A percentile compares a stretch with the other conserved stretches of the same genome.
Conservation (phyloP, 2,888 invertebrate genomes). For the Endotricha flammealis region DNA sequence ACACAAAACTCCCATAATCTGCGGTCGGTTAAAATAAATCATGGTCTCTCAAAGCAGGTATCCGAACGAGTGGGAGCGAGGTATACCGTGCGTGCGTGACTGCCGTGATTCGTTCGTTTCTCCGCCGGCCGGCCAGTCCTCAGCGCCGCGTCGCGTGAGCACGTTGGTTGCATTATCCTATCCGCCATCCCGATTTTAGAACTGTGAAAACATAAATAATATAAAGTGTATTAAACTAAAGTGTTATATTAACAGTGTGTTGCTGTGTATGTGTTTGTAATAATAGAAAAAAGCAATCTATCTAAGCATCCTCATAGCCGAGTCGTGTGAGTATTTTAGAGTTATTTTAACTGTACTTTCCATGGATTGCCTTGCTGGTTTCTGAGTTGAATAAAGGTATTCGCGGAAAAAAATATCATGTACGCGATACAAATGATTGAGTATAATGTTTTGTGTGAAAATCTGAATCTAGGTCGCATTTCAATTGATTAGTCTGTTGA, state of each 20-base stretch:
- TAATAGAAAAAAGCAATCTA: slow-evolving; percentile 38
- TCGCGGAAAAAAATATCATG: slow-evolving; percentile 58
- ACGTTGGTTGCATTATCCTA: slow-evolving; percentile 13
- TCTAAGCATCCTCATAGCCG: slow-evolving; percentile 46
- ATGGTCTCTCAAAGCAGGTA: slow-evolving; percentile 12
- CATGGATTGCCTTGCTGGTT: slow-evolving; percentile 50
- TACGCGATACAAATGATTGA: slow-evolving; percentile 35
- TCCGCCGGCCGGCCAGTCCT: slow-evolving; percentile 39
- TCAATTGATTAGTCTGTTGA: slow-evolving; percentile 28
- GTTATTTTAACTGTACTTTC: slow-evolving; percentile 69
- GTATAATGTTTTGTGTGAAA: slow-evolving; percentile 31
- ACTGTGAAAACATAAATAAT: slow-evolving; percentile 47
- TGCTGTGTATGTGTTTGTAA: too few relatives aligned
- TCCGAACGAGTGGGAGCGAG: slow-evolving; percentile 37
- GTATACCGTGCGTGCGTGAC: slow-evolving; percentile 33
- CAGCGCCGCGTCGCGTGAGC: slow-evolving; percentile 46
- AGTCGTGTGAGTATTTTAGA: slow-evolving; percentile 62
- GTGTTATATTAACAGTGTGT: too few relatives aligned
- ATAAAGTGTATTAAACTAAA: slow-evolving; percentile 36
- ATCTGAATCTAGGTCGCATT: slow-evolving; percentile 41
- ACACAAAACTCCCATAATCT: too few relatives aligned
- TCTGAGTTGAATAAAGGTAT: slow-evolving; percentile 42
- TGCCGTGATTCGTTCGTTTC: slow-evolving; percentile 27
- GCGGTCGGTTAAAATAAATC: slow-evolving; percentile 6
- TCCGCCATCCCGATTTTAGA: slow-evolving; percentile 35